phyloP scores from a whole-genome alignment of 2,797 vertebrate genomes.

The Babyrousa celebensis region DNA sequence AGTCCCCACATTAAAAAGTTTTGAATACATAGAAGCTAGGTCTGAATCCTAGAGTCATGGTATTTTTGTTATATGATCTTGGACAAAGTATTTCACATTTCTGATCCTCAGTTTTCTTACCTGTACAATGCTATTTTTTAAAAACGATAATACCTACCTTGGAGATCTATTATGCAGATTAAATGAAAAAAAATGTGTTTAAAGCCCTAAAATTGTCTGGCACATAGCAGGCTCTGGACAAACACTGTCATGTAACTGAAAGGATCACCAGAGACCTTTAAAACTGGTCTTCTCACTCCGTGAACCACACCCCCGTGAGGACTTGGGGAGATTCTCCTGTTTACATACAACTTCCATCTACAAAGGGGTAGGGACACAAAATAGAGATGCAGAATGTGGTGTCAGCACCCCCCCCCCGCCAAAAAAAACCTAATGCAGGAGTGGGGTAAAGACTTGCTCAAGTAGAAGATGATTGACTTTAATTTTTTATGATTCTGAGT shows the following conservation, averaged over 20 bases:
- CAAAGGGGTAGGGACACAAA: not conserved
- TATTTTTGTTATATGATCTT: not conserved
- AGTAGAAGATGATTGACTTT: not conserved
- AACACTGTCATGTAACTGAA: not conserved
- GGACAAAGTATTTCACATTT: not conserved
- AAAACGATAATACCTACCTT: not conserved
- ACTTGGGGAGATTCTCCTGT: not conserved
- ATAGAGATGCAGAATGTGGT: not conserved
- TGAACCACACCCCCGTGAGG: not conserved
- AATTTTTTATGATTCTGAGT: not conserved
- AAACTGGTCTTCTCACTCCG: not conserved
- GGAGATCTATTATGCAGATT: not conserved
- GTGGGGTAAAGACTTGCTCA: not conserved
- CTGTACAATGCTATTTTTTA: not conserved
- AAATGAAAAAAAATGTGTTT: not conserved
- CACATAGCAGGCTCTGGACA: not conserved
- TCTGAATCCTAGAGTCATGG: not conserved
- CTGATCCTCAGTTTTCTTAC: constrained; percentile 20
- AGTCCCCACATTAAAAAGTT: not conserved
- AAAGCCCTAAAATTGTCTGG: not conserved
- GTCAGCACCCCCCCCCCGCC: not conserved
- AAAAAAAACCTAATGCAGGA: not conserved
- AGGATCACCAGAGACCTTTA: not conserved
- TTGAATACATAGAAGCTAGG: not conserved
- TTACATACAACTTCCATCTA: not conserved